Base-by-base conservation (phyloP, 2,113 vertebrate genomes). In the Chelonoidis abingdonii region DNA sequence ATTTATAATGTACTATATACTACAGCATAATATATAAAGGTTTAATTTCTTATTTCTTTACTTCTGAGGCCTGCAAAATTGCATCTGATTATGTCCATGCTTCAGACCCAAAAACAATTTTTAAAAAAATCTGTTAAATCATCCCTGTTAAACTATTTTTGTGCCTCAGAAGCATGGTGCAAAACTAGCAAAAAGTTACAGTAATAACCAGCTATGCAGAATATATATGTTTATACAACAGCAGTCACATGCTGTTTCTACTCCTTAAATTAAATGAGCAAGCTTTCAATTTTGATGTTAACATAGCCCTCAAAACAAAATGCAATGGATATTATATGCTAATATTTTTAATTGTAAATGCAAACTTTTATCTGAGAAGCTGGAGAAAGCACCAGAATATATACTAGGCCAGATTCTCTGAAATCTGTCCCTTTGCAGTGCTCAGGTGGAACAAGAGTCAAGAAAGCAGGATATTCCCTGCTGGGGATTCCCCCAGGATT, bases 191-290 rank as follows among this genome's bases (percentile, higher is more conserved):
- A 76, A 89, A 57, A 29, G 52, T 76, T 83, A 83, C 16, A 35
- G 52, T 84, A 84, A 89, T 76, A 89, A 89, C 72, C 83, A 89
- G 59, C 50, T 24, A 49, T 82, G 47, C 31, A 44, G 72, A 78
- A 8, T 10, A 75, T 6, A 2, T 1, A 5, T 25, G 56, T 1
- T 4, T 90, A 41, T 69, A 75, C 56, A 91, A 94, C 56, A 80
- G 85, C 53, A 76, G 22, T 5, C 1, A 72, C n/a, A 41, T 79
- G 3, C 14, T 54, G 35, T 62, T 92, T 53, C 83, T 62, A 47
- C 86, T 92, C 89, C 5, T 25, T 83, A 83, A 79, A 53, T 84
- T 96, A 54, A 80, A 95, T 6, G 12, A 89, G 72, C 44, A 96
- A 69, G 83, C 14, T 3, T 54, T 83, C 50, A n/a, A 4, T 88